Percentiles rank a stretch among this genome's conserved stretches.
Conservation (phyloP, 1,140 invertebrate species). For the Anagrus nilaparvatae region DNA sequence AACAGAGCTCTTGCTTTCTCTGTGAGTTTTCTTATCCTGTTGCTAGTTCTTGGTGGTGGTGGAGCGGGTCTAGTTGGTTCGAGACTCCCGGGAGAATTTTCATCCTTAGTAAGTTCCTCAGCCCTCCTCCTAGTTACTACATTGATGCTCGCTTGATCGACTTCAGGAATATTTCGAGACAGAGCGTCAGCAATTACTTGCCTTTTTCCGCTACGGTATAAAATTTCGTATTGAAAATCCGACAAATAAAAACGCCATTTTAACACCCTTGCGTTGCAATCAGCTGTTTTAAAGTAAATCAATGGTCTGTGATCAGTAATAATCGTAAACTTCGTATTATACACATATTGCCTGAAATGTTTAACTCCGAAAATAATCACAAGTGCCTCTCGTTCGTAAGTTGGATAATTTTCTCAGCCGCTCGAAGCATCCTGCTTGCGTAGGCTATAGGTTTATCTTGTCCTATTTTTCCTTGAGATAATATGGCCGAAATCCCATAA, state of each 20-base stretch:
- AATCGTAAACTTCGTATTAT: neutral
- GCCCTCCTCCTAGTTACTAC: too few relatives aligned
- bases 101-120: too few relatives aligned
- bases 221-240: too few relatives aligned
- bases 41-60: constrained; percentile 38
- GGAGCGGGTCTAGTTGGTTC: too few relatives aligned
- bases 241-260: too few relatives aligned
- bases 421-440: constrained; percentile 34
- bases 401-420: constrained; percentile 38
- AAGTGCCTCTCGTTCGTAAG: constrained; percentile 41
- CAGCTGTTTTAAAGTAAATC: too few relatives aligned
- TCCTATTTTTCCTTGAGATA: constrained; percentile 19
- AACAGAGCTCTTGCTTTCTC: constrained; percentile 35
- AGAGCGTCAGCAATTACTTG: too few relatives aligned
- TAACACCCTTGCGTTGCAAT: too few relatives aligned
- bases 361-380: constrained; percentile 39
- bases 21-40: constrained; percentile 21
- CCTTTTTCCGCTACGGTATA: too few relatives aligned
- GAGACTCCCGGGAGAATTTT: too few relatives aligned
- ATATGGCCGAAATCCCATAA: constrained; percentile 24
- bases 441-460: constrained; percentile 28
- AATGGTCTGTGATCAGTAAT: constrained; percentile 22
- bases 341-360: constrained; percentile 19
- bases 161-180: too few relatives aligned
- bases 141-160: too few relatives aligned